Evolutionary conservation across 2,113 vertebrate genomes (phyloP).

Genomic region (Dicrurus megarhynchus): DNA sequence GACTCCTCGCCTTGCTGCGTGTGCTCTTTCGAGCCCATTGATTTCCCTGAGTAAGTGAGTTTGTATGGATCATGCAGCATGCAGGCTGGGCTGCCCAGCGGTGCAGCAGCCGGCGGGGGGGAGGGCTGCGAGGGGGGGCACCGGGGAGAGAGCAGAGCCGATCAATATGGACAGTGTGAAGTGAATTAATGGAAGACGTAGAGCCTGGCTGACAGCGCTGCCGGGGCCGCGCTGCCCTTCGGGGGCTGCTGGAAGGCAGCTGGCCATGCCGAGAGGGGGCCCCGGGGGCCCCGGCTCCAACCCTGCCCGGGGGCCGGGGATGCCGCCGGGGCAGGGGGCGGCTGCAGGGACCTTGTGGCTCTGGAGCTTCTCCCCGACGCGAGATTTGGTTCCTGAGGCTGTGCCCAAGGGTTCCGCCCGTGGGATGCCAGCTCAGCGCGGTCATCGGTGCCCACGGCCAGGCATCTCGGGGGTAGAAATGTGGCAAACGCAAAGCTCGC

Average conservation of each 20-base stretch:
- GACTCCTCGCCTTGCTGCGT: constrained; percentile 65
- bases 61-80: constrained; percentile 71
- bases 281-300: neutral
- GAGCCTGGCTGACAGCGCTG: constrained; percentile 57
- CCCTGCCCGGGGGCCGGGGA: neutral
- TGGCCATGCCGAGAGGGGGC: neutral
- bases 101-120: constrained; percentile 45
- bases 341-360: neutral
- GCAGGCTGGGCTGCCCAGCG: constrained; percentile 49
- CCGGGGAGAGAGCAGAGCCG: constrained; percentile 25
- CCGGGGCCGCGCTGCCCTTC: constrained; percentile 46
- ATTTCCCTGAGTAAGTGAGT: constrained; percentile 73
- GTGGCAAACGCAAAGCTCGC: neutral
- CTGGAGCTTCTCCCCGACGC: neutral
- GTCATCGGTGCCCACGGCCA: fast-evolving
- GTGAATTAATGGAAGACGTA: constrained; percentile 71
- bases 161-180: constrained; percentile 71
- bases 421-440: neutral
- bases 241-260: constrained; percentile 49
- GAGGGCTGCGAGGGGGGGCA: neutral
- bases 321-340: neutral
- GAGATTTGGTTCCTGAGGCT: fast-evolving
- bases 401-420: fast-evolving
- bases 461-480: no score
- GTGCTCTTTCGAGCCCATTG: constrained; percentile 66